Evolutionary conservation across 2,888 invertebrate genomes (phyloP).

Genomic region (Syrphus vitripennis): DNA sequence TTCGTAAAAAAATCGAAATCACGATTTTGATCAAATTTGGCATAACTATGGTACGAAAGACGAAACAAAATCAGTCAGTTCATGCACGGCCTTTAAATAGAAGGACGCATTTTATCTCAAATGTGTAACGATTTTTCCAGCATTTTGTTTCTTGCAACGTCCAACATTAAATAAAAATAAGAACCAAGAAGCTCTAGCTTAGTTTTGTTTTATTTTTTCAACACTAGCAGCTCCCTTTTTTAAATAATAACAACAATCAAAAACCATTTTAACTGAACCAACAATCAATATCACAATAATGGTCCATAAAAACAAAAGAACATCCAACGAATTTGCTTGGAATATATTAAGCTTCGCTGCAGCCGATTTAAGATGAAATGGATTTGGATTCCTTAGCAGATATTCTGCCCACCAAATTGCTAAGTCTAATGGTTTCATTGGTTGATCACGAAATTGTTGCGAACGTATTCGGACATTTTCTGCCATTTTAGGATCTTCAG

Average conservation of each 20-base stretch:
- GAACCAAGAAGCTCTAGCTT: not conserved
- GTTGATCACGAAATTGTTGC: constrained; percentile 81
- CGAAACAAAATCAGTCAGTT: no score
- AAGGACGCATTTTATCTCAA: no score
- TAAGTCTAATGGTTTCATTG: constrained; percentile 82
- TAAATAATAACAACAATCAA: not conserved
- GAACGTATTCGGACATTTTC: constrained; percentile 79
- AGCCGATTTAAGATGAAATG: constrained; percentile 81
- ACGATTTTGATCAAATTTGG: no score
- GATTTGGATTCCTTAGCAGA: constrained; percentile 82
- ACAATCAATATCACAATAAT: not conserved
- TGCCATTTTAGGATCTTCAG: constrained; percentile 62
- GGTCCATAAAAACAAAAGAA: constrained; percentile 25
- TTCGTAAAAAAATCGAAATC: no score
- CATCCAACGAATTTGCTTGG: constrained; percentile 80
- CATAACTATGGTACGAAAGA: no score
- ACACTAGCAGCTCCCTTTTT: not conserved
- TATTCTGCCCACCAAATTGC: constrained; percentile 85
- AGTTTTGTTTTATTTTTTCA: not conserved
- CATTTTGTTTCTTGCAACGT: no score
- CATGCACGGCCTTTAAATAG: no score
- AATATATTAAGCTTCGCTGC: constrained; percentile 81
- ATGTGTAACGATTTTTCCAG: no score
- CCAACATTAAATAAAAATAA: no score
- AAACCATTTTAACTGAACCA: not conserved